A percentile compares a stretch with the other conserved stretches of the same genome.
These are phyloP conservation scores for Pegea sp. DNA, from an alignment of 23 tunicate species.

Conservation along the genomic window DNA sequence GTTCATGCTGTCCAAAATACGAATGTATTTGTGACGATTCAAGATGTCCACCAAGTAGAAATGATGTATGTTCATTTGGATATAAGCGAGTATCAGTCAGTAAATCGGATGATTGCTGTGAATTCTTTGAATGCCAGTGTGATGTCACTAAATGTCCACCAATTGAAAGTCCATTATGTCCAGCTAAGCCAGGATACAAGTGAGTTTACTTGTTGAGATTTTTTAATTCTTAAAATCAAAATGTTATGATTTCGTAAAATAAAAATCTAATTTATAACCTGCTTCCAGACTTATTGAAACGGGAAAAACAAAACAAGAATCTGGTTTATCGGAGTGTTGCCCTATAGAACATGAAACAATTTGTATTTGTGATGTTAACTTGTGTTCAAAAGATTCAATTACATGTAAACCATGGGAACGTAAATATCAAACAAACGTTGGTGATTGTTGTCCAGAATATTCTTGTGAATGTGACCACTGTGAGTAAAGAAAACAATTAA, in stretches of 20 bases:
- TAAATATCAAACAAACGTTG: constrained; percentile 63
- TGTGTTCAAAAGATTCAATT: constrained; percentile 17
- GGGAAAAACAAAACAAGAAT: constrained; percentile 10
- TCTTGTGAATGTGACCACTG: constrained; percentile 63
- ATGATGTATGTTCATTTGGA: constrained; percentile 33
- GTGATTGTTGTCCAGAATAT: constrained; percentile 73
- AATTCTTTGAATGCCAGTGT: constrained; percentile 63
- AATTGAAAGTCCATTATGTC: constrained; percentile 25
- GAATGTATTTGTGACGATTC: constrained; percentile 53
- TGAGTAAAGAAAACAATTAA: neutral
- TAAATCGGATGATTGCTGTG: constrained; percentile 52
- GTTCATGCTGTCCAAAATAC: constrained; percentile 84
- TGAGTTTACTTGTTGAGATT: too few relatives aligned
- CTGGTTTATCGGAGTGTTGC: constrained; percentile 54
- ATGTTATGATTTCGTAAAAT: too few relatives aligned
- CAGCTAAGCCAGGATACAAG: constrained; percentile 77
- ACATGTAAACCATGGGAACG: constrained; percentile 58
- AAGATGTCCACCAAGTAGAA: constrained; percentile 36
- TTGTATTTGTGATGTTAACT: constrained; percentile 60
- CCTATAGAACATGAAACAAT: constrained; percentile 38
- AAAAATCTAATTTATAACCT: too few relatives aligned
- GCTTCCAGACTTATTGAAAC: constrained; percentile 53
- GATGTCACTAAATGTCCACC: constrained; percentile 71
- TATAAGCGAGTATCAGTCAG: constrained; percentile 34
- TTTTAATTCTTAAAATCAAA: too few relatives aligned